These are phyloP conservation scores for Drosophila percnosoma DNA, from an alignment of 2,888 invertebrate species.

Conservation along the genomic window DNA sequence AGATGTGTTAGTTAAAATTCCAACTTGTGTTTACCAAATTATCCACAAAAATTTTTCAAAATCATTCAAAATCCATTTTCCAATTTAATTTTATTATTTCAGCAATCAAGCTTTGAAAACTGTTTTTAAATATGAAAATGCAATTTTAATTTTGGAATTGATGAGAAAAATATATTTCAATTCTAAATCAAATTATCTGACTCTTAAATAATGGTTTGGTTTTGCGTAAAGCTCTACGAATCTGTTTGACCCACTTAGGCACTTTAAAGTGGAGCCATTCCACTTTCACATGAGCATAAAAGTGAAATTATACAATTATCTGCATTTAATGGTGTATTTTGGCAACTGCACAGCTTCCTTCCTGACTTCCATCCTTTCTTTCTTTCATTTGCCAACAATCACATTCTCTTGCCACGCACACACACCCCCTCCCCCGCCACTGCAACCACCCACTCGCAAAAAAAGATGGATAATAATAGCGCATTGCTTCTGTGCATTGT, in stretches of 20 bases:
- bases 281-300: conserved; percentile 38
- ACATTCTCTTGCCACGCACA: not conserved
- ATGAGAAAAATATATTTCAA: not conserved
- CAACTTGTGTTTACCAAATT: not conserved
- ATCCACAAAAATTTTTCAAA: not conserved
- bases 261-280: not conserved
- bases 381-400: not conserved
- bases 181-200: not conserved
- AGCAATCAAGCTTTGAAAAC: not conserved
- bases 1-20: not conserved
- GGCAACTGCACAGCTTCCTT: conserved; percentile 31
- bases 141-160: not conserved
- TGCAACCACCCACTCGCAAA: not conserved
- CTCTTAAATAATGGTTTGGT: not conserved
- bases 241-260: not conserved
- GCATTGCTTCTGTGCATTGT: conserved; percentile 64
- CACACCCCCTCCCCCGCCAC: too few species aligned
- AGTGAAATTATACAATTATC: conserved; percentile 60
- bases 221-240: not conserved
- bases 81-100: not conserved
- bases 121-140: not conserved
- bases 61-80: not conserved
- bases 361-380: not conserved
- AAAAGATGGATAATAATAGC: conserved; percentile 50
- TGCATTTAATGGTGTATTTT: conserved; percentile 62